Base-by-base conservation (phyloP, 2,113 vertebrate genomes). In the Dunckerocampus dactyliophorus region DNA sequence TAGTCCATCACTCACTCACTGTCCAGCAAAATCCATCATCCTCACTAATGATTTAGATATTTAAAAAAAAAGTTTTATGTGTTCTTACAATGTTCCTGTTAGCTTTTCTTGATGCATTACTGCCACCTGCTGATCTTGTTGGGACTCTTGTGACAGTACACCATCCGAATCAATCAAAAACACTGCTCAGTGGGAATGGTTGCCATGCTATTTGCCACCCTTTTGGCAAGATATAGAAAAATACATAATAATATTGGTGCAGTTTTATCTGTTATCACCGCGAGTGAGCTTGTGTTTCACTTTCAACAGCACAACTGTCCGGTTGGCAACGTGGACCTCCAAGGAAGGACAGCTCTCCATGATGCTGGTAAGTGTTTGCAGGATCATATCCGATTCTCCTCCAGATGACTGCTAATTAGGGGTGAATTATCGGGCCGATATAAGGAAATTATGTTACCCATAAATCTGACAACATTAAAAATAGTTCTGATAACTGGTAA, bases 321-420 rank as follows among this genome's bases (percentile, higher is more conserved):
- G 1, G 95, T 95, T 0, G 96, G 96, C 73, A 97, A 95, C 2
- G 89, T 91, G 76, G 97, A 99, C 87, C 89, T 95, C 16, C 95
- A 97, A 62, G 95, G 96, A 24, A 91, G 94, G 75, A 95, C 95
- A 0, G 94, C 96, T 21, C 90, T 99, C 39, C 97, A 99, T 19
- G 95, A 99, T 75, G 97, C 97, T 54, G 95, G 96, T 98, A 68
- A 89, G 86, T 28, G 1, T 21, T 19, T 48, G 6, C 57, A 12
- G 17, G 39, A 8, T 63, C 47, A 15, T 14, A 6, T 28, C 28
- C 12, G 7, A 43, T 9, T 15, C 49, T 53, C 17, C 20, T 45
- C 45, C 37, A 21, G n/a, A 43, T n/a, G 47, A 21, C 12, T 37
- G 3, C 13, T 28, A 6, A 50, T 14, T 21, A 20, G 20, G 17